Percentiles rank a stretch among this genome's conserved stretches.
phyloP scores from a whole-genome alignment of 2,888 invertebrate species.

The Perdita meconis region DNA sequence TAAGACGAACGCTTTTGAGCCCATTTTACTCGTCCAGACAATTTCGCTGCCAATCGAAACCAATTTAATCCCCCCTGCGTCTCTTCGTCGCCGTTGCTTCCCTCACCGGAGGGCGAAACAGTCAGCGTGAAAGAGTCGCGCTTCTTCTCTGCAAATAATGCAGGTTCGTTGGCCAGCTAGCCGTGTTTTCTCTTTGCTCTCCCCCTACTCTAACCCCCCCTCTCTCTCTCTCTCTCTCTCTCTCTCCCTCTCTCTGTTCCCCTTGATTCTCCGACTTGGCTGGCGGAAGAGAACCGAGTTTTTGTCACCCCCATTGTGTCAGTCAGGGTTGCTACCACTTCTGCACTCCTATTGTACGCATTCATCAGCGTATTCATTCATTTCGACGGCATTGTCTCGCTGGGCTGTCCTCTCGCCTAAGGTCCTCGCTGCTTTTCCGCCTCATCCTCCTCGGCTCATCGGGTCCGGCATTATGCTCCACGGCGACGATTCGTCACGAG shows the following conservation, averaged over 20 bases:
- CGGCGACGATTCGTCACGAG: constrained; percentile 47
- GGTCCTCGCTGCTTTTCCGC: constrained; percentile 68
- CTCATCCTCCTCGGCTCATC: constrained; percentile 59
- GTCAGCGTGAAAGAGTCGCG: constrained; percentile 65
- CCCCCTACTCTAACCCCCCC: no score
- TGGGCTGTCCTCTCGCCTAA: constrained; percentile 78
- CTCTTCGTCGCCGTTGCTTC: background rate
- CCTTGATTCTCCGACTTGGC: constrained; percentile 65
- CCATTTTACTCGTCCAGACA: constrained; percentile 50
- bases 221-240: constrained; percentile 23
- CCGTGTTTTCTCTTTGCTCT: constrained; percentile 30
- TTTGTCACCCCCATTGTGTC: constrained; percentile 79
- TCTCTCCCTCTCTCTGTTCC: constrained; percentile 48
- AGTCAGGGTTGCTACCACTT: constrained; percentile 75
- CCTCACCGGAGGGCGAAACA: constrained; percentile 45
- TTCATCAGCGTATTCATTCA: constrained; percentile 84
- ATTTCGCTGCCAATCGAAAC: constrained; percentile 64
- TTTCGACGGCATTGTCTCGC: constrained; percentile 81
- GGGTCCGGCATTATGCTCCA: constrained; percentile 72
- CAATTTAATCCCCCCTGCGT: constrained; percentile 57
- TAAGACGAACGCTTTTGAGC: constrained; percentile 50
- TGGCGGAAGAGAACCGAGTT: constrained; percentile 73
- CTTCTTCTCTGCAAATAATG: constrained; percentile 68
- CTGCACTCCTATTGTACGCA: constrained; percentile 80
- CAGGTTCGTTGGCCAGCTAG: constrained; percentile 70